Conservation (phyloP, 1,140 invertebrate genomes). For the Idris sp. region DNA sequence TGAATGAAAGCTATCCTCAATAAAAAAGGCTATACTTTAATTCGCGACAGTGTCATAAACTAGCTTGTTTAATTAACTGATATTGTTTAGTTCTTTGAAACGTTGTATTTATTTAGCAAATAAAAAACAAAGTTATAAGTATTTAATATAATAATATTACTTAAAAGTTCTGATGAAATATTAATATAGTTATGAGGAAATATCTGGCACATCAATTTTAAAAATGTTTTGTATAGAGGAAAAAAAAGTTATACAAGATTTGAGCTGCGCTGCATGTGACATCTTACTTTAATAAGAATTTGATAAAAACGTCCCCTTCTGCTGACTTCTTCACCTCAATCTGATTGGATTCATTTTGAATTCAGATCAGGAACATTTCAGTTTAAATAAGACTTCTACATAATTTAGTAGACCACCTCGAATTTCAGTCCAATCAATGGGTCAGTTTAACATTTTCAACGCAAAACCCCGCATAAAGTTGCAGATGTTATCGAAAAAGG, state of each 20-base stretch:
- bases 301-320: constrained; percentile 42
- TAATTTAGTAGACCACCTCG: constrained; percentile 33
- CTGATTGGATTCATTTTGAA: constrained; percentile 38
- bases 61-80: no score
- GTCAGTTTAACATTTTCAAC: constrained; percentile 9
- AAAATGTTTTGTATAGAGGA: constrained; percentile 5
- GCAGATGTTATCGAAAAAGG: background rate
- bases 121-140: no score
- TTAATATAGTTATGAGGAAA: no score
- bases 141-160: no score
- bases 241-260: constrained; percentile 17
- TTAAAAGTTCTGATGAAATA: no score
- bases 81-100: no score
- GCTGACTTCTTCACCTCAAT: constrained; percentile 23
- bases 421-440: constrained; percentile 18
- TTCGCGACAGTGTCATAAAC: no score
- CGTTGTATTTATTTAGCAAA: no score
- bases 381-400: constrained; percentile 53
- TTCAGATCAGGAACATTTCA: constrained; percentile 46
- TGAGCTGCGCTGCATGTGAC: constrained; percentile 12
- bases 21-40: no score
- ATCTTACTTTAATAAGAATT: constrained; percentile 46
- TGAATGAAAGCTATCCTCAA: constrained; percentile 44
- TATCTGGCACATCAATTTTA: no score
- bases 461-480: constrained; percentile 3